A percentile compares a stretch with the other conserved stretches of the same genome.
These are phyloP conservation scores for Byasa hedistus DNA, from an alignment of 2,888 invertebrate genomes.

Conservation along the genomic window DNA sequence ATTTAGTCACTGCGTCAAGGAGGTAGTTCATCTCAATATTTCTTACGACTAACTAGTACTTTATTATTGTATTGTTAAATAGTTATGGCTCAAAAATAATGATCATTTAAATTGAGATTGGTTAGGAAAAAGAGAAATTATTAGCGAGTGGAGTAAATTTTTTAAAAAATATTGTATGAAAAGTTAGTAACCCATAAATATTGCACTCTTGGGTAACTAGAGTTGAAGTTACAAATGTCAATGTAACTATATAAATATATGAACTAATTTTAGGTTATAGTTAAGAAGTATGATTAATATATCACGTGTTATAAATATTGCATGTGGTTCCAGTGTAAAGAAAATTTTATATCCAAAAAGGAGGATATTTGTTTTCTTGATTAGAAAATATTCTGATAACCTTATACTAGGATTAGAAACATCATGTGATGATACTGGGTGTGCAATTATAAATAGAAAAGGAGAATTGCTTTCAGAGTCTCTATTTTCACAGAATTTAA, in stretches of 20 bases:
- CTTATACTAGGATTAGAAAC: slow-evolving; percentile 96
- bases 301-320: slow-evolving; percentile 9
- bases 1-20: no score
- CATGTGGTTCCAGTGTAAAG: slow-evolving; percentile 4
- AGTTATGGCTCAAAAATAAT: no score
- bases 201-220: not conserved
- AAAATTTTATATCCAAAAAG: slow-evolving; percentile 8
- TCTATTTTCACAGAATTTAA: slow-evolving; percentile 88
- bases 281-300: slow-evolving; percentile 9
- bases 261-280: slow-evolving; percentile 1
- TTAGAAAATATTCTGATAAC: slow-evolving; percentile 20
- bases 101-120: no score
- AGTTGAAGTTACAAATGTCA: slow-evolving; percentile 1
- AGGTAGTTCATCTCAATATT: no score
- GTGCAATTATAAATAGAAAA: slow-evolving; percentile 88
- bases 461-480: slow-evolving; percentile 90
- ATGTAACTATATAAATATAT: not conserved
- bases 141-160: no score
- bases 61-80: no score
- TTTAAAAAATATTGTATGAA: not conserved
- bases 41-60: no score
- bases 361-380: slow-evolving; percentile 4
- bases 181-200: not conserved
- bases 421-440: slow-evolving; percentile 98
- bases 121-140: no score